Evolutionary conservation across 2,113 vertebrate species (phyloP).

Genomic region (Poeciliopsis turrubarensis): DNA sequence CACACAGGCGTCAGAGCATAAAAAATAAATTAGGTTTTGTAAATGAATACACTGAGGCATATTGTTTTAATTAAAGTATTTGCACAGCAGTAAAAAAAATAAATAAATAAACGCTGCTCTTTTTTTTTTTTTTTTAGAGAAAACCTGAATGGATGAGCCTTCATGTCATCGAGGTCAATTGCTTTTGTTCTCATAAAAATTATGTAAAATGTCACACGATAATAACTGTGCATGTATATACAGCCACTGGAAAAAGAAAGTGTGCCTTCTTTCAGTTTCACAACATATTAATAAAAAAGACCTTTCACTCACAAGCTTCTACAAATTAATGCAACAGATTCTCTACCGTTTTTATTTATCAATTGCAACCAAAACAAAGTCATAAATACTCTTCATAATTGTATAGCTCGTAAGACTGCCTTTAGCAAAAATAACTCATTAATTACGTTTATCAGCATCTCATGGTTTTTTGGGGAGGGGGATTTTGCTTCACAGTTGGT

Average conservation of each 20-base stretch:
- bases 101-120: neutral
- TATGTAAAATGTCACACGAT: neutral
- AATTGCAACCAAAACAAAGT: no score
- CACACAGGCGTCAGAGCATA: conserved; percentile 3
- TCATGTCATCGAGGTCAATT: neutral
- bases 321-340: neutral
- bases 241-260: neutral
- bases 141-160: neutral
- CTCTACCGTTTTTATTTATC: no score
- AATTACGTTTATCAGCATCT: no score
- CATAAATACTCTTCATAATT: no score
- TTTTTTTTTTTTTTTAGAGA: neutral
- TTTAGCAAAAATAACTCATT: no score
- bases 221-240: neutral
- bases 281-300: neutral
- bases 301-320: neutral
- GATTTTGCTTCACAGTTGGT: no score
- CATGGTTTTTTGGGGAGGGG: no score
- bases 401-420: no score
- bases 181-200: no score
- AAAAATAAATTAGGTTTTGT: conserved; percentile 33
- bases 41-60: conserved; percentile 25
- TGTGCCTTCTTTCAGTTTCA: neutral
- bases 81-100: conserved; percentile 8
- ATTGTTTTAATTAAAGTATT: conserved; percentile 49